Evolutionary conservation across 2,888 invertebrate genomes (phyloP).

Genomic region (Trisateles emortualis): DNA sequence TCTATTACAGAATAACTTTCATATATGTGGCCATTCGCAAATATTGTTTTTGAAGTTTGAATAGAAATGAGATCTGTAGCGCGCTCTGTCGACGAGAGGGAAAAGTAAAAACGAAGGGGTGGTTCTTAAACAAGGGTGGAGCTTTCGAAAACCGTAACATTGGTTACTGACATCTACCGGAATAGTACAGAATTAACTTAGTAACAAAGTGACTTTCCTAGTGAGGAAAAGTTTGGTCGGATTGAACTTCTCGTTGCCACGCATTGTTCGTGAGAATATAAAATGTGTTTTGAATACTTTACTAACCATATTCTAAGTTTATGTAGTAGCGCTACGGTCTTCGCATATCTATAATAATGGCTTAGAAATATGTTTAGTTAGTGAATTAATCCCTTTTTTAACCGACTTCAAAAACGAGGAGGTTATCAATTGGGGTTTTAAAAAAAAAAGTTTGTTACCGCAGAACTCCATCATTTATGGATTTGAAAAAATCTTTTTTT

Average conservation of each 20-base stretch:
- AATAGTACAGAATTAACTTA: conserved; percentile 65
- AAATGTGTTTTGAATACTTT: conserved; percentile 1
- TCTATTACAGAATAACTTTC: conserved; percentile 31
- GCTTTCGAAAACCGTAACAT: conserved; percentile 39
- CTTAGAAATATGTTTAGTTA: not conserved
- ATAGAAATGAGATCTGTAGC: conserved; percentile 53
- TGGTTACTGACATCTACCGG: conserved; percentile 77
- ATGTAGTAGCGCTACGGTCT: not conserved
- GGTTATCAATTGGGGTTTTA: too few species aligned
- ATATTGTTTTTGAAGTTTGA: not conserved
- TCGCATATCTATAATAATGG: not conserved
- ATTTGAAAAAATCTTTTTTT: too few species aligned
- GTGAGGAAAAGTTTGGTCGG: conserved; percentile 29
- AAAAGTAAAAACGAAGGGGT: conserved; percentile 55
- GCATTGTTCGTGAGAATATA: conserved; percentile 4
- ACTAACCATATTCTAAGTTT: not conserved
- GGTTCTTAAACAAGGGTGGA: conserved; percentile 46
- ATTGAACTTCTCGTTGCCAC: conserved; percentile 11
- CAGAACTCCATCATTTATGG: too few species aligned
- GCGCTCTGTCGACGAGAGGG: conserved; percentile 70
- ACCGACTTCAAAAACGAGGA: too few species aligned
- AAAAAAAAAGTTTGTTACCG: too few species aligned
- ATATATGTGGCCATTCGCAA: not conserved
- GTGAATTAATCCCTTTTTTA: too few species aligned
- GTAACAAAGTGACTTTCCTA: conserved; percentile 33